Conservation (phyloP, 2,797 vertebrate species). For the Hyperoplus immaculatus region DNA sequence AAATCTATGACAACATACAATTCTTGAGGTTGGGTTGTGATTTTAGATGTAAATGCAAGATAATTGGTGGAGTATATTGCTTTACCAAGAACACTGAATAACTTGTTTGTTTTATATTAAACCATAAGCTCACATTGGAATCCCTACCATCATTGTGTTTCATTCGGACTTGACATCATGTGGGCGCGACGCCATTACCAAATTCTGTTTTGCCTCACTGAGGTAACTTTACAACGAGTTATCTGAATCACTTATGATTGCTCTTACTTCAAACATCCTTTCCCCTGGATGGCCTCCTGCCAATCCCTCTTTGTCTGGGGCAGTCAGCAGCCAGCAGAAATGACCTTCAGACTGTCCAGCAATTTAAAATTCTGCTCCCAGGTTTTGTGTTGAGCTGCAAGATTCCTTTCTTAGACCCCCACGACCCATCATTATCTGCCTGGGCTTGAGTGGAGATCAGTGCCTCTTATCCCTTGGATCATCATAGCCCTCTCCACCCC, state of each 20-base stretch:
- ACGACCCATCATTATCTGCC: constrained; percentile 73
- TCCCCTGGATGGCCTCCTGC: not conserved
- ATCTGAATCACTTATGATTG: constrained; percentile 2
- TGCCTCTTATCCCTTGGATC: constrained; percentile 58
- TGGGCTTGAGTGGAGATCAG: constrained; percentile 53
- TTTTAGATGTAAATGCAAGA: not conserved
- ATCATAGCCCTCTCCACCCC: not conserved
- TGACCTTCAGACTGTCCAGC: constrained; percentile 56
- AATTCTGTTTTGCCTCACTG: not conserved
- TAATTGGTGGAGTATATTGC: not conserved
- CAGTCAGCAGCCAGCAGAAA: constrained; percentile 11
- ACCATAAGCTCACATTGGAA: not conserved
- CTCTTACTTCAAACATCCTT: constrained; percentile 17
- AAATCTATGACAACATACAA: constrained; percentile 28
- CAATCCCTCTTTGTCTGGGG: constrained; percentile 19
- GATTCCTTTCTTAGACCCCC: constrained; percentile 55
- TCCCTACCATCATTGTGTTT: constrained; percentile 1
- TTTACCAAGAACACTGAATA: constrained; percentile 1
- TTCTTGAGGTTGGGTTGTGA: not conserved
- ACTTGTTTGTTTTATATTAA: constrained; percentile 13
- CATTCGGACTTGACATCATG: constrained; percentile 7
- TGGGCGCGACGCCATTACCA: not conserved
- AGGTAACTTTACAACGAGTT: too few relatives aligned
- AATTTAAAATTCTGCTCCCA: constrained; percentile 57
- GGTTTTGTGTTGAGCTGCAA: constrained; percentile 44